phyloP scores from a whole-genome alignment of 2,797 vertebrate species.

The Macrochelys suwanniensis region DNA sequence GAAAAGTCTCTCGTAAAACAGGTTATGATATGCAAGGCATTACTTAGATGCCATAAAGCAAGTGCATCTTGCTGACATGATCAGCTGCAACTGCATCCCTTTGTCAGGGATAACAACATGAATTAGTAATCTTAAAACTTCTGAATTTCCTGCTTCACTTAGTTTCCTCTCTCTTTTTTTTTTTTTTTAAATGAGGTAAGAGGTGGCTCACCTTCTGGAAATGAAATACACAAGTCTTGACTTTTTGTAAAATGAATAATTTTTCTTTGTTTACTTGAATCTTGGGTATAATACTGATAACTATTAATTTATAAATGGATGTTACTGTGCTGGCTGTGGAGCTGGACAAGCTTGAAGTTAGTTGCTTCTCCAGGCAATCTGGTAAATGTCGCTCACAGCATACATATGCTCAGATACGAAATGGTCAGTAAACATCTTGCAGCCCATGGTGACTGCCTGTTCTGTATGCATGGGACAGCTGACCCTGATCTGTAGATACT shows the following conservation, averaged over 20 bases:
- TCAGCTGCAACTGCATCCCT: background rate
- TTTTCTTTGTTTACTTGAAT: background rate
- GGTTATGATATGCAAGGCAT: background rate
- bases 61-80: background rate
- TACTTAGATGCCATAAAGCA: background rate
- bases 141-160: background rate
- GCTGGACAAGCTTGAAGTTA: background rate
- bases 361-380: background rate
- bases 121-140: background rate
- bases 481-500: background rate
- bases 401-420: background rate
- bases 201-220: background rate
- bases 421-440: conserved; percentile 1
- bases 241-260: background rate
- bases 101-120: background rate
- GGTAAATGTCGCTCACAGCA: background rate
- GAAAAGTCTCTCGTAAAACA: background rate
- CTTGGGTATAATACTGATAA: rapidly evolving
- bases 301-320: background rate
- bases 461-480: background rate
- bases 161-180: too few relatives aligned
- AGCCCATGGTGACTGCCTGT: background rate
- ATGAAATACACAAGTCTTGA: background rate
- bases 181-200: background rate
- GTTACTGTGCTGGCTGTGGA: background rate